Percentiles rank a stretch among this genome's conserved stretches.
These are phyloP conservation scores for Pleuronectes platessa DNA, from an alignment of 2,113 vertebrate species.

Conservation along the genomic window DNA sequence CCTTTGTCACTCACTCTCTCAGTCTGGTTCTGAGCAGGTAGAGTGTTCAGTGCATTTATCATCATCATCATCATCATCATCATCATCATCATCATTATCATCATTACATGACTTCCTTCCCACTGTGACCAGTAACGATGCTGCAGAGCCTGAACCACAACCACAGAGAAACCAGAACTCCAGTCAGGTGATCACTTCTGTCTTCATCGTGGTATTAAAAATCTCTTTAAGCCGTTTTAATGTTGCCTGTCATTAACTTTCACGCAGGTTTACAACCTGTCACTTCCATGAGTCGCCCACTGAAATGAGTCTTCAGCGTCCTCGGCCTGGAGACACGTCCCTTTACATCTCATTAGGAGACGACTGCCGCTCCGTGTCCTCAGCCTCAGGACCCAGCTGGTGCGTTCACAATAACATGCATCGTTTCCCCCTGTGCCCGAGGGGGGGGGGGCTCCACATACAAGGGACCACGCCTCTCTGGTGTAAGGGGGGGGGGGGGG, in stretches of 20 bases:
- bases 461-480: constrained; percentile 53
- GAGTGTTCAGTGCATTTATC: too few relatives aligned
- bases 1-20: too few relatives aligned
- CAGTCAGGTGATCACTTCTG: too few relatives aligned
- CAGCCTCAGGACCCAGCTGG: constrained; percentile 75
- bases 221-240: background rate
- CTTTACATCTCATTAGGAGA: constrained; percentile 75
- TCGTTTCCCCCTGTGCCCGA: constrained; percentile 61
- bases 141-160: too few relatives aligned
- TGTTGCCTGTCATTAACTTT: constrained; percentile 22
- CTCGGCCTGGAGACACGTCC: constrained; percentile 20
- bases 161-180: too few relatives aligned
- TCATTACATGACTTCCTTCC: too few relatives aligned
- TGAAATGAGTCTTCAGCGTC: constrained; percentile 26
- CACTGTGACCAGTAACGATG: too few relatives aligned
- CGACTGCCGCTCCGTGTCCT: constrained; percentile 11
- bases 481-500: constrained; percentile 30
- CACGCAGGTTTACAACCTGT: constrained; percentile 75
- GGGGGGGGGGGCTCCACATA: constrained; percentile 40
- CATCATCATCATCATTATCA: too few relatives aligned
- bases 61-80: too few relatives aligned
- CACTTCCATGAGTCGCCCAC: constrained; percentile 51
- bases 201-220: too few relatives aligned
- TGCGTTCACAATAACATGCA: constrained; percentile 76
- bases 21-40: too few relatives aligned